These are phyloP conservation scores for Campylorhamphus procurvoides DNA, from an alignment of 2,113 vertebrate genomes.

Conservation along the genomic window DNA sequence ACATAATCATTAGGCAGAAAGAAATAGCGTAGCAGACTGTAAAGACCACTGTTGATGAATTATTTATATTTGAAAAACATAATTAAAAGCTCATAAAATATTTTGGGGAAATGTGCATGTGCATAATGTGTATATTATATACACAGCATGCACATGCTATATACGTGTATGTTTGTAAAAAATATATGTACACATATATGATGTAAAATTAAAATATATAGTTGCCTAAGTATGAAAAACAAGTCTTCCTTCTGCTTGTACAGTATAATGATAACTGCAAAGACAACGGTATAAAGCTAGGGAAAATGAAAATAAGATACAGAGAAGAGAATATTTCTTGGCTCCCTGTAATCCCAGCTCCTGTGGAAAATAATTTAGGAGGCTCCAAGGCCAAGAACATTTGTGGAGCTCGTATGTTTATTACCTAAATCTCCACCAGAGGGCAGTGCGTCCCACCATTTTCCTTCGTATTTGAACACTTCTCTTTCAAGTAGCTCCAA, in stretches of 20 bases:
- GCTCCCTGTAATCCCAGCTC: background rate
- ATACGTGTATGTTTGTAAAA: background rate
- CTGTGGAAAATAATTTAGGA: background rate
- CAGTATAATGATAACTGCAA: background rate
- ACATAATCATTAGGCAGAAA: background rate
- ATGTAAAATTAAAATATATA: background rate
- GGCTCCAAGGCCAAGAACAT: background rate
- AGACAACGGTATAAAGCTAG: background rate
- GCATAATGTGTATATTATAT: background rate
- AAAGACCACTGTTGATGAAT: background rate
- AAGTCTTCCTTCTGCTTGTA: background rate
- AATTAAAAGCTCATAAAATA: background rate
- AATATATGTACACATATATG: rapidly evolving
- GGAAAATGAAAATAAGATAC: background rate
- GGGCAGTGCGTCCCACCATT: background rate
- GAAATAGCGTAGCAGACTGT: background rate
- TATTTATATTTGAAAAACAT: background rate
- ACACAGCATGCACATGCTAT: background rate
- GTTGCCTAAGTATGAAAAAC: background rate
- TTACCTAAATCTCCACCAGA: slow-evolving; percentile 2
- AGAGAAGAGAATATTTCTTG: background rate
- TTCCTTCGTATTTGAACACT: rapidly evolving
- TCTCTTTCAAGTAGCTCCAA: background rate
- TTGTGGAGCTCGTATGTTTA: background rate
- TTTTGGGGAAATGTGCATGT: background rate